Evolutionary conservation across 2,888 invertebrate genomes (phyloP).

Genomic region (Hirudinaria manillensis): DNA sequence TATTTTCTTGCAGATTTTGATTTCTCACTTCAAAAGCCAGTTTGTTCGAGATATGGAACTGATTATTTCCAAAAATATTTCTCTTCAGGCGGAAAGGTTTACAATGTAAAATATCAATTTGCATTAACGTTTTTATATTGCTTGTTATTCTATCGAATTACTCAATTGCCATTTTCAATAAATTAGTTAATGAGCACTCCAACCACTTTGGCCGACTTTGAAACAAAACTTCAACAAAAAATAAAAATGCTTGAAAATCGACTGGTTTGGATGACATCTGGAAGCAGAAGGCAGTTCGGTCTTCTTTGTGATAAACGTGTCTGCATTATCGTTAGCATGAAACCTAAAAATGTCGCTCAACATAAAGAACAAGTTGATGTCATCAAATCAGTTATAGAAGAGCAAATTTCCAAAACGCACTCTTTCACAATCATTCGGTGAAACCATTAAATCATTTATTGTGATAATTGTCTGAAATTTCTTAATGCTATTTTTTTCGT

Average conservation of each 20-base stretch:
- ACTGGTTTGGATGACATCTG: conserved; percentile 52
- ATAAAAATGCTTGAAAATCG: conserved; percentile 45
- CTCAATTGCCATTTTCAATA: not conserved
- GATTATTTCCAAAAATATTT: conserved; percentile 46
- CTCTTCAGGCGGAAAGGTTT: conserved; percentile 49
- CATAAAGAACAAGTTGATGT: conserved; percentile 38
- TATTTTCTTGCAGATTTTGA: conserved; percentile 45
- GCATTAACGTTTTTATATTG: not conserved
- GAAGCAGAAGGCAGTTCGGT: conserved; percentile 53
- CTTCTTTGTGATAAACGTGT: conserved; percentile 51
- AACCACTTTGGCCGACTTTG: conserved; percentile 36
- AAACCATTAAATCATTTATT: not conserved
- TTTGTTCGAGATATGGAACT: conserved; percentile 49
- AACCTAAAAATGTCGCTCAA: not conserved
- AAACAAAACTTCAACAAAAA: conserved; percentile 35
- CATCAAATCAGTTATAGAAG: conserved; percentile 48
- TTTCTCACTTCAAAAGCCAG: conserved; percentile 45
- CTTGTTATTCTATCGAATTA: not conserved
- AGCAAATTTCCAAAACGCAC: conserved; percentile 50
- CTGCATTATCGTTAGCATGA: conserved; percentile 51
- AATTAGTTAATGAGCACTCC: not conserved
- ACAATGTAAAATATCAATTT: conserved; percentile 46
- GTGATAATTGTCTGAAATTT: too few relatives aligned
- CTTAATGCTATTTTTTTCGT: too few relatives aligned
- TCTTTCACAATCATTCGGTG: conserved; percentile 54